phyloP scores from a whole-genome alignment of 2,797 vertebrate genomes.

The Antrozous pallidus region DNA sequence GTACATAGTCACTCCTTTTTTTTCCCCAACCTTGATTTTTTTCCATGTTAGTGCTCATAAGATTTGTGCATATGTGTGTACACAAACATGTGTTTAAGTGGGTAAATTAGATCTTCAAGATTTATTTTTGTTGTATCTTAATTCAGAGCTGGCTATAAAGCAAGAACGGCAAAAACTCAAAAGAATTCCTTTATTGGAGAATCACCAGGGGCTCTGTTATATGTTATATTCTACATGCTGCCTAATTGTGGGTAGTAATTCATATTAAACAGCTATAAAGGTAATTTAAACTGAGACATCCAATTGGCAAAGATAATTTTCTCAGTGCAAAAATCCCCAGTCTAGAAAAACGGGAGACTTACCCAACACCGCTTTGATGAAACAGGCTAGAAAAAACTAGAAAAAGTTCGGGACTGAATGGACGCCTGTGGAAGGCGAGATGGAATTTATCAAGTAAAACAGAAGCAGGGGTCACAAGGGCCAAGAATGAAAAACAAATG shows the following conservation, averaged over 20 bases:
- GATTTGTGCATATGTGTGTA: background rate
- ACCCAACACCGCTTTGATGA: conserved; percentile 71
- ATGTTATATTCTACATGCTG: background rate
- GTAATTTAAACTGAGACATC: conserved; percentile 18
- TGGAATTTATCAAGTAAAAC: conserved; percentile 78
- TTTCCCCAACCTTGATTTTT: background rate
- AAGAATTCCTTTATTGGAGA: background rate
- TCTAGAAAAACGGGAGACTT: conserved; percentile 67
- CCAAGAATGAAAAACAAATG: conserved; percentile 79
- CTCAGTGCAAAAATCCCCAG: conserved; percentile 62
- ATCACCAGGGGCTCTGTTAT: background rate
- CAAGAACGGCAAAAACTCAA: background rate
- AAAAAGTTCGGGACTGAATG: conserved; percentile 69
- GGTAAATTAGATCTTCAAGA: background rate
- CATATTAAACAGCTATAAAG: conserved; percentile 15
- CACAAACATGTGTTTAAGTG: background rate
- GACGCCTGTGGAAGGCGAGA: conserved; percentile 55
- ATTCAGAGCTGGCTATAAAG: background rate
- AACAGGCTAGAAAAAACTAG: conserved; percentile 70
- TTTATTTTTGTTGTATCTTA: background rate
- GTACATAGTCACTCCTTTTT: background rate
- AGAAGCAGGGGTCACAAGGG: conserved; percentile 72
- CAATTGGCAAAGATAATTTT: conserved; percentile 19
- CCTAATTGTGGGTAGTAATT: background rate
- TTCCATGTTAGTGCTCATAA: background rate